Conservation (phyloP, 1,140 invertebrate species). For the Brevipalpus yothersi region DNA sequence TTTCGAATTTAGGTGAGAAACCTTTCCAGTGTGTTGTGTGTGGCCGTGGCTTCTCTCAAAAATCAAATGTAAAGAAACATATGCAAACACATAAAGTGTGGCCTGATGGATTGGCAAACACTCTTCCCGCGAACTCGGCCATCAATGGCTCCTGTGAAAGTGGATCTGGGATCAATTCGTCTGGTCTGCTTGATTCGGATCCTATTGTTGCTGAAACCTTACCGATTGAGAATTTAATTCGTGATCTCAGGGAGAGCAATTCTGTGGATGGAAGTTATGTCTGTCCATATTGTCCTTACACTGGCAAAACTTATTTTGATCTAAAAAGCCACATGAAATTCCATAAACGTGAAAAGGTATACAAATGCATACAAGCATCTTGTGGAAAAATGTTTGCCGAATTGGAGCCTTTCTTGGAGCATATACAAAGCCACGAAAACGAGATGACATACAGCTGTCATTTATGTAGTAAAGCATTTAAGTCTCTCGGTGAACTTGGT, state of each 20-base stretch:
- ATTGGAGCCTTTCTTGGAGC: conserved; percentile 34
- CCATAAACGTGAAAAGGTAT: conserved; percentile 32
- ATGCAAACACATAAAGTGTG: conserved; percentile 60
- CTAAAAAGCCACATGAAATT: conserved; percentile 27
- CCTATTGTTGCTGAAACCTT: not conserved
- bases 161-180: not conserved
- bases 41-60: conserved; percentile 42
- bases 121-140: conserved; percentile 18
- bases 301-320: conserved; percentile 25
- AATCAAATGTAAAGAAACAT: conserved; percentile 88
- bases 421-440: conserved; percentile 28
- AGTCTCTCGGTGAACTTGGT: conserved; percentile 31
- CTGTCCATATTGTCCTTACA: conserved; percentile 27
- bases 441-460: conserved; percentile 35
- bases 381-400: conserved; percentile 31
- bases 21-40: conserved; percentile 28
- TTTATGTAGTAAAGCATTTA: conserved; percentile 31
- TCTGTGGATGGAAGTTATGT: conserved; percentile 25
- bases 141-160: not conserved
- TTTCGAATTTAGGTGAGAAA: conserved; percentile 17
- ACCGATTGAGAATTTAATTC: not conserved
- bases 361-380: conserved; percentile 34
- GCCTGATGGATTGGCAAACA: conserved; percentile 14
- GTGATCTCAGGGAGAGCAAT: not conserved
- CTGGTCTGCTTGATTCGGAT: not conserved